A percentile compares a stretch with the other conserved stretches of the same genome.
phyloP scores from a whole-genome alignment of 92 coral and sea anemone species.

The Micromussa lordhowensis region DNA sequence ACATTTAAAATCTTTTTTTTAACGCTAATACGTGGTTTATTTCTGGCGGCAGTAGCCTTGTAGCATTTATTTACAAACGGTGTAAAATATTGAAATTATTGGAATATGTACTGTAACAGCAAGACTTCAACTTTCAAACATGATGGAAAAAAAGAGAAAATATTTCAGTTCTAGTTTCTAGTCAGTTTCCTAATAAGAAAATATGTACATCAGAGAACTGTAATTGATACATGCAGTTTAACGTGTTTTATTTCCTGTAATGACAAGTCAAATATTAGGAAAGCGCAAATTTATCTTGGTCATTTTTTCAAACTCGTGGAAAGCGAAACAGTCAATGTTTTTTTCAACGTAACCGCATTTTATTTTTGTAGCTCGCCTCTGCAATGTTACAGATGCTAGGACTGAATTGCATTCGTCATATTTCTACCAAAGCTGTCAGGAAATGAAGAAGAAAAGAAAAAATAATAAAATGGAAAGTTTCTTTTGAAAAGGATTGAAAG shows the following conservation, averaged over 20 bases:
- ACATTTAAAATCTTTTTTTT: not conserved
- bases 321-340: not conserved
- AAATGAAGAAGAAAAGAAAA: not conserved
- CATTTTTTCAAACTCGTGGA: not conserved
- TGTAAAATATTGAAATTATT: not conserved
- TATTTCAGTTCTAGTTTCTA: not conserved
- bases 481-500: not conserved
- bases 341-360: not conserved
- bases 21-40: not conserved
- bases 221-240: too few relatives aligned
- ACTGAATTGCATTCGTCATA: not conserved
- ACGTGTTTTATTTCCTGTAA: not conserved
- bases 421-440: not conserved
- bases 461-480: not conserved
- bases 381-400: not conserved
- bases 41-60: not conserved
- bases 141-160: not conserved
- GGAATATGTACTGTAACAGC: not conserved
- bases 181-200: not conserved
- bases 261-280: not conserved
- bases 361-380: not conserved
- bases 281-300: not conserved
- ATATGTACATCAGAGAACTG: not conserved
- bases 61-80: slow-evolving; percentile 14
- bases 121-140: not conserved